A percentile compares a stretch with the other conserved stretches of the same genome.
Evolutionary conservation across 1,140 invertebrate genomes (phyloP).

Genomic region (Drosophila busckii): DNA sequence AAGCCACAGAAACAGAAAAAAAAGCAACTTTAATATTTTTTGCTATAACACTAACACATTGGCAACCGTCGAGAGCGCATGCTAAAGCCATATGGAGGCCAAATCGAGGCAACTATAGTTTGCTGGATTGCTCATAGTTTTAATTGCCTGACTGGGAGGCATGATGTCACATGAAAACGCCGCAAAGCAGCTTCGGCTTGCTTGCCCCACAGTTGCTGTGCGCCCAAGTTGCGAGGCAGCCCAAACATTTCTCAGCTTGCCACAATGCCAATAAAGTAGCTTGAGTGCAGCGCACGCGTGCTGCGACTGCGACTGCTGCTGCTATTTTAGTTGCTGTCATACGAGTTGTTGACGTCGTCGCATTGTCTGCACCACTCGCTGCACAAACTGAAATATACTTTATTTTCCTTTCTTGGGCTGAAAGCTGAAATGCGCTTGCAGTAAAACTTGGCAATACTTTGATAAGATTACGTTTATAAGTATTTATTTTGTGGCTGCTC

Average conservation of each 20-base stretch:
- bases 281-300: conserved; percentile 31
- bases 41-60: no score
- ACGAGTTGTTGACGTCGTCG: conserved; percentile 30
- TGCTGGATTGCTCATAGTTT: no score
- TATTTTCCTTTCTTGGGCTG: not conserved
- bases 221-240: not conserved
- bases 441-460: not conserved
- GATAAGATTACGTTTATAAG: not conserved
- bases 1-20: no score
- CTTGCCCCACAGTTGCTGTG: conserved; percentile 1
- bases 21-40: no score
- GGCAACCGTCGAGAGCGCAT: no score
- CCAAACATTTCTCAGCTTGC: conserved; percentile 19
- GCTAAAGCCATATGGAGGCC: conserved; percentile 38
- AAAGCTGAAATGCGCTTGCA: conserved; percentile 3
- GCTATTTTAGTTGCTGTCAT: conserved; percentile 11
- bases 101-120: conserved; percentile 53
- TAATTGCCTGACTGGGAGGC: conserved; percentile 42
- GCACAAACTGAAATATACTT: conserved; percentile 12
- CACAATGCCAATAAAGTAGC: conserved; percentile 42
- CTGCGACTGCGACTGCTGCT: conserved; percentile 6
- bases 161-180: conserved; percentile 38
- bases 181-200: conserved; percentile 10
- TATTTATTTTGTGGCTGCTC: not conserved
- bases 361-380: conserved; percentile 32